Base-by-base conservation (phyloP, 1,140 invertebrate genomes). In the Tetragnatha versicolor region DNA sequence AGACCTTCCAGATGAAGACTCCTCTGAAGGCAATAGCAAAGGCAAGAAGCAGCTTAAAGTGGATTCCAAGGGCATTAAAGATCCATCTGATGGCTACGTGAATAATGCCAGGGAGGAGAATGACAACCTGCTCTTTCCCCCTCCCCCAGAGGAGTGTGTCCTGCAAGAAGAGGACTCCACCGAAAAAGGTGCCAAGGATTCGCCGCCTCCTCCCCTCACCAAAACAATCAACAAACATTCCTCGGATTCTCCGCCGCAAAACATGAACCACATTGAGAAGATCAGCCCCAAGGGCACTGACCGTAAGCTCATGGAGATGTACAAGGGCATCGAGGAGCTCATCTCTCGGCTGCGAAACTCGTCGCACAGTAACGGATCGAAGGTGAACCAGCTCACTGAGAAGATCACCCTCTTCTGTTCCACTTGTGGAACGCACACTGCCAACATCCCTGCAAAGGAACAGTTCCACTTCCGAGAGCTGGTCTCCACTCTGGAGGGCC, bases 391-490 rank as follows among this genome's bases (percentile, higher is more conserved):
- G 83, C 87, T 94, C 1, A 93, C 93, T 0, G 93, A 95, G 83
- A 93, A 81, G 83, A 89, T 94, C 10, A 91, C 91, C 42, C 86
- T 92, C 51, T 87, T 95, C 35, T 92, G 94, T 82, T 89, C 90
- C 0, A 91, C 92, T 73, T 95, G 93, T 85, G 87, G 90, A 51
- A 90, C 89, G 51, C 91, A 92, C 70, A 88, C 90, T 0, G 91
- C 92, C 79, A 88, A 87, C 79, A 91, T 94, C 80, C 91, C 94
- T 20, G 92, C 94, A 27, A 93, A 94, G 83, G 90, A 92, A 42
- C 92, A 95, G 78, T 95, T 97, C 84, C 93, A 95, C 82, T 92
- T 95, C 83, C 90, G 94, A 10, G 94, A 96, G 83, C 87, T 96
- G 69, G 89, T 96, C 4, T 90, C 91, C 0, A 88, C 91, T 10